These are phyloP conservation scores for Carettochelys insculpta DNA, from an alignment of 2,113 vertebrate species.

Conservation along the genomic window DNA sequence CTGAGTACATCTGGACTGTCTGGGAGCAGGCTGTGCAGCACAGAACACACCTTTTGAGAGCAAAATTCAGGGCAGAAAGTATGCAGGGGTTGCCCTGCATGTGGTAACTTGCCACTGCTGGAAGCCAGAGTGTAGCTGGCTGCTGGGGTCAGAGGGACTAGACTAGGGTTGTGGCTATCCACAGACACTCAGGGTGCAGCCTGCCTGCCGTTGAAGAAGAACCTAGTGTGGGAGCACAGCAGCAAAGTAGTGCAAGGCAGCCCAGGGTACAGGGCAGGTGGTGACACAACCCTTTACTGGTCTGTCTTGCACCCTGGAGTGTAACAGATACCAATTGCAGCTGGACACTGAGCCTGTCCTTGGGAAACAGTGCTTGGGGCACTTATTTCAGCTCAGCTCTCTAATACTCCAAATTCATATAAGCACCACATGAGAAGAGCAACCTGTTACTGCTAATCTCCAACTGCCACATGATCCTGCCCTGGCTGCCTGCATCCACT, in stretches of 20 bases:
- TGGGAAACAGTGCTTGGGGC: neutral
- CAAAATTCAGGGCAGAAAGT: neutral
- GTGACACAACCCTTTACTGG: neutral
- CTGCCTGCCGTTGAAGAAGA: neutral
- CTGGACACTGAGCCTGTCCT: neutral
- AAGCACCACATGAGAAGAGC: neutral
- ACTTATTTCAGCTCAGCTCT: neutral
- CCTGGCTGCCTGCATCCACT: neutral
- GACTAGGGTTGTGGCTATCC: neutral
- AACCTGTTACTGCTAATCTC: neutral
- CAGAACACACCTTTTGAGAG: neutral
- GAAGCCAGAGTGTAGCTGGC: neutral
- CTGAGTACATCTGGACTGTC: neutral
- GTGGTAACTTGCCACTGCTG: neutral
- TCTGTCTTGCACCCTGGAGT: neutral
- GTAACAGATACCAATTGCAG: neutral
- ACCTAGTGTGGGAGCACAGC: neutral
- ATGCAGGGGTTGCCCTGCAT: neutral
- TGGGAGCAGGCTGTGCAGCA: neutral
- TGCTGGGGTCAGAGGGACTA: neutral
- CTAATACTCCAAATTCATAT: neutral
- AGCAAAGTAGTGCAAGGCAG: neutral
- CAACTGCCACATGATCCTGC: neutral
- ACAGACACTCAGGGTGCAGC: neutral
- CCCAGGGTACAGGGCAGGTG: neutral